phyloP scores from a whole-genome alignment of 1,140 invertebrate species.

The Drosophila novamexicana region DNA sequence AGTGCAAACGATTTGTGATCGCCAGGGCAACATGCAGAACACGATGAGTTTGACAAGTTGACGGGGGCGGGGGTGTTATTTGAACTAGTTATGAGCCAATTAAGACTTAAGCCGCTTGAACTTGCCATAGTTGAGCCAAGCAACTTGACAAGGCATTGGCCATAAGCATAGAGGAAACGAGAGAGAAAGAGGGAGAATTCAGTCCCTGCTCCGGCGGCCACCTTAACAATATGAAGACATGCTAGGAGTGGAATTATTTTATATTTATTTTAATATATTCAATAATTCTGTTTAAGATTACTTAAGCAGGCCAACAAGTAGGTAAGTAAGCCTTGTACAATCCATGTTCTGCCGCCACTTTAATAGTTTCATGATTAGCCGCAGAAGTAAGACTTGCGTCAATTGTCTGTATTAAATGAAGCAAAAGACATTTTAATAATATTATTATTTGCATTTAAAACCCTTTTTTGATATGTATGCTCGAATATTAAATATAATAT shows the following conservation, averaged over 20 bases:
- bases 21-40: slow-evolving; percentile 7
- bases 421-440: no score
- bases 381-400: no score
- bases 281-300: no score
- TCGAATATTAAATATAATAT: no score
- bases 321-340: no score
- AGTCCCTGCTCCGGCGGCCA: neutral
- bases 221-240: neutral
- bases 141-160: neutral
- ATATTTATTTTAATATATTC: neutral
- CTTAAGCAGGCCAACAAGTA: no score
- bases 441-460: no score
- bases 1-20: slow-evolving; percentile 24
- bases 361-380: no score
- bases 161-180: neutral
- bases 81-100: slow-evolving; percentile 55
- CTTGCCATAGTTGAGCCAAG: slow-evolving; percentile 14
- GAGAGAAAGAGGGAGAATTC: neutral
- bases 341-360: no score
- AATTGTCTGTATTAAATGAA: no score
- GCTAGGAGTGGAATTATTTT: neutral
- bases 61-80: slow-evolving; percentile 35
- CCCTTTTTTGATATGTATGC: no score
- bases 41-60: no score
- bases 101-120: slow-evolving; percentile 22